Base-by-base conservation (phyloP, 2,113 vertebrate genomes). In the Forbesichthys agassizii region DNA sequence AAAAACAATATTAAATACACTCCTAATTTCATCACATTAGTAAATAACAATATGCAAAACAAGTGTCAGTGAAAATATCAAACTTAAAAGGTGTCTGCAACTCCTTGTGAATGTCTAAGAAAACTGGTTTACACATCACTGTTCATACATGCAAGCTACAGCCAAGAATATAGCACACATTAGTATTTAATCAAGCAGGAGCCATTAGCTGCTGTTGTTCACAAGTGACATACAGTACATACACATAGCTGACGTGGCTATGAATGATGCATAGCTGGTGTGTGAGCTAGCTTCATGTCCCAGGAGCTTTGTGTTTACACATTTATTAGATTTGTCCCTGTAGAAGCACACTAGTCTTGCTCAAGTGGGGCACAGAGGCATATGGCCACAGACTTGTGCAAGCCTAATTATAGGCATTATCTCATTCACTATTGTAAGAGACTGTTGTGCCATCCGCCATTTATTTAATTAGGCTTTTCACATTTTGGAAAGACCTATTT, bases 401-500 rank as follows among this genome's bases (percentile, higher is more conserved):
- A 90, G 83, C 89, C 92, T 97, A 97, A 98, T 99, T 96, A 95
- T 90, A 92, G 89, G 88, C 93, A 95, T 96, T 96, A 94, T 95
- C 93, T 88, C 88, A 93, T 95, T 94, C 93, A 84, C 94, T 89
- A 92, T 96, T 94, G 94, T 95, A 94, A 93, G 92, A 91, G 89
- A 93, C 94, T 93, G 90, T 94, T 95, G 93, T 94, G 91, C 93
- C 93, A 92, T 97, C 95, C 95, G 94, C 94, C 94, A 95, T 96
- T 96, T 95, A 96, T 98, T 98, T 96, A 96, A 98, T 98, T 96
- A 96, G 93, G 95, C 93, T 95, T 95, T 96, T 95, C 91, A 90
- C 93, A 94, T 96, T 95, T 95, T 95, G 94, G 93, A 95, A 94
- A 93, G 94, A 91, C 93, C 94, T 89, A 92, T 95, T 95, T 95